Evolutionary conservation across 2,888 invertebrate genomes (phyloP).

Genomic region (Bombyx huttoni): DNA sequence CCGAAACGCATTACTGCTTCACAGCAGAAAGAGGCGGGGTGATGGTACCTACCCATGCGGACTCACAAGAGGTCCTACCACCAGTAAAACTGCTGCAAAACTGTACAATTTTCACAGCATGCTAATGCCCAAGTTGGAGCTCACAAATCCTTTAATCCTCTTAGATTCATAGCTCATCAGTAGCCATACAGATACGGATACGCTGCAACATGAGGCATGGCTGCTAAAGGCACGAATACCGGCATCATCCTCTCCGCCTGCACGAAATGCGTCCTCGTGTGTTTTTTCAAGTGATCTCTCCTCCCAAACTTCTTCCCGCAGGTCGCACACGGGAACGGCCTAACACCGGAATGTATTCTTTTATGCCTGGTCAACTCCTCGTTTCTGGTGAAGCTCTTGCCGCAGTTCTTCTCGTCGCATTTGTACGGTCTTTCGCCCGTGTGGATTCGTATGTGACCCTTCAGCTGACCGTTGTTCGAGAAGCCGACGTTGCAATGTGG

Average conservation of each 20-base stretch:
- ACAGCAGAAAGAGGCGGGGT: no score
- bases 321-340: conserved; percentile 87
- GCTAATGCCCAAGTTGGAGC: not conserved
- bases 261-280: conserved; percentile 85
- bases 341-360: conserved; percentile 88
- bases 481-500: conserved; percentile 91
- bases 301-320: conserved; percentile 95
- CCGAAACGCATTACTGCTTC: no score
- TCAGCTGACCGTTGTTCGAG: conserved; percentile 94
- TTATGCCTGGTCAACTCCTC: conserved; percentile 94
- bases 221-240: conserved; percentile 73
- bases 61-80: no score
- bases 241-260: conserved; percentile 75
- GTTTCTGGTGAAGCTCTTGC: conserved; percentile 92
- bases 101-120: no score
- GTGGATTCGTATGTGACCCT: conserved; percentile 92
- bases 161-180: conserved; percentile 21
- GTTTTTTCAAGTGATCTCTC: conserved; percentile 95
- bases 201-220: conserved; percentile 46
- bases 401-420: conserved; percentile 88
- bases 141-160: no score
- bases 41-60: no score
- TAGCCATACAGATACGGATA: conserved; percentile 73
- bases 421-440: conserved; percentile 92
- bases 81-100: no score